Base-by-base conservation (phyloP, 2,113 vertebrate genomes). In the Mungos mungo region DNA sequence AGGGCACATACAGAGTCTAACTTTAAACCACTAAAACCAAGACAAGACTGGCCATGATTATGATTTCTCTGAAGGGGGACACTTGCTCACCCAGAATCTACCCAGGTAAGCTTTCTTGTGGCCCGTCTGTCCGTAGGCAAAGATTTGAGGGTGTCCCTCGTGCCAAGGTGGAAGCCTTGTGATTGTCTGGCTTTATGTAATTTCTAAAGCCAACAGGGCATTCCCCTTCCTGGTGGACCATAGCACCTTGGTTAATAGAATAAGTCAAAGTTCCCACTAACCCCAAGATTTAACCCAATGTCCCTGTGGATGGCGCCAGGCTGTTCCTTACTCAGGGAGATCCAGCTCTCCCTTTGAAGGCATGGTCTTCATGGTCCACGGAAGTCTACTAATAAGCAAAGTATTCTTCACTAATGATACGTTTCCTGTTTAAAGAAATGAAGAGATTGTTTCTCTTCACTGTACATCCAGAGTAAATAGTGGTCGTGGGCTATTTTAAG, bases 261-360 rank as follows among this genome's bases (percentile, higher is more conserved):
- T 29, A 88, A 68, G 9, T 35, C 21, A 0, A 7, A 23, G 27
- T 29, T 15, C 41, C 23, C 9, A 45, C 11, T 3, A 63, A 52
- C 25, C 6, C 18, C 1, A 16, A 21, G 45, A 33, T 29, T 38
- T 54, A 25, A 7, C 9, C 1, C 12, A 1, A 4, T 5, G 65
- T 74, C 25, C 25, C 11, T 31, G 25, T 45, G 27, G 23, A 21
- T 9, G 6, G 14, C 6, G 27, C 16, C 7, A n/a, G 16, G 11
- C 47, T 52, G 54, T 38, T 21, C 13, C 41, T 38, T 71, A 18
- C 29, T 29, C n/a, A 14, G 60, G 23, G 10, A 35, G 82, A 12
- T 66, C 41, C 19, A 33, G 12, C 25, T 85, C 1, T 63, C 29
- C 60, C 31, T 69, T 33, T 19, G 50, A 87, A 63, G 7, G 2